These are phyloP conservation scores for Masticophis lateralis DNA, from an alignment of 2,797 vertebrate species.

Conservation along the genomic window DNA sequence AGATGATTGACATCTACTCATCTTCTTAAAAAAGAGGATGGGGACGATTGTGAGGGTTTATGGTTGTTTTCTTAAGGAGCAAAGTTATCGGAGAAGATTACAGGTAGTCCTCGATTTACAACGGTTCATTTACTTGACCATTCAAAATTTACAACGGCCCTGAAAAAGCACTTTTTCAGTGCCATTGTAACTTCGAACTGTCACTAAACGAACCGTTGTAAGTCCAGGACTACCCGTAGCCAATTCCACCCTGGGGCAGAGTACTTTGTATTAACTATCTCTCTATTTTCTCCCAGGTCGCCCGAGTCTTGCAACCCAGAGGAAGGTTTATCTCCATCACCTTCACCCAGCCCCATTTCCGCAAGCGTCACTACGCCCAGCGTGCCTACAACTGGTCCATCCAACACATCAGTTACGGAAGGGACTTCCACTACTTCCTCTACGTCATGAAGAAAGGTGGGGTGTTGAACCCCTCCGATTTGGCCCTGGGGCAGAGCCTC, in stretches of 20 bases:
- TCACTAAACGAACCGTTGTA: background rate
- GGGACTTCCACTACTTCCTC: conserved; percentile 84
- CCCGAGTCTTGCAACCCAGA: conserved; percentile 80
- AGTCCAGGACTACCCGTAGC: background rate
- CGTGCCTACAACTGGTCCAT: conserved; percentile 84
- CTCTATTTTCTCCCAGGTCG: conserved; percentile 71
- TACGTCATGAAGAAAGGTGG: conserved; percentile 87
- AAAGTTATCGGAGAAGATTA: background rate
- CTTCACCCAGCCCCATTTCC: conserved; percentile 87
- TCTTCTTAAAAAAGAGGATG: background rate
- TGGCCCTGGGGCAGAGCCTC: conserved; percentile 73
- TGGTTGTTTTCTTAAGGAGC: background rate
- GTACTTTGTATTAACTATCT: background rate
- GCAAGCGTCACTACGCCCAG: conserved; percentile 83
- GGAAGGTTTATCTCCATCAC: conserved; percentile 89
- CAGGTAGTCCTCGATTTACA: background rate
- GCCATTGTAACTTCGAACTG: too few relatives aligned
- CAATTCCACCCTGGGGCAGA: background rate
- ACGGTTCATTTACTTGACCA: background rate
- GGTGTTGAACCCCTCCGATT: conserved; percentile 74
- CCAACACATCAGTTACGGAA: conserved; percentile 77
- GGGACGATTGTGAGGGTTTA: background rate
- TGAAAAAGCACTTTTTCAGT: too few relatives aligned
- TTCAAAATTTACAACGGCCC: too few relatives aligned
- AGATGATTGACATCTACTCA: background rate